Conservation (phyloP, 2,888 invertebrate species). For the Globia sparganii region DNA sequence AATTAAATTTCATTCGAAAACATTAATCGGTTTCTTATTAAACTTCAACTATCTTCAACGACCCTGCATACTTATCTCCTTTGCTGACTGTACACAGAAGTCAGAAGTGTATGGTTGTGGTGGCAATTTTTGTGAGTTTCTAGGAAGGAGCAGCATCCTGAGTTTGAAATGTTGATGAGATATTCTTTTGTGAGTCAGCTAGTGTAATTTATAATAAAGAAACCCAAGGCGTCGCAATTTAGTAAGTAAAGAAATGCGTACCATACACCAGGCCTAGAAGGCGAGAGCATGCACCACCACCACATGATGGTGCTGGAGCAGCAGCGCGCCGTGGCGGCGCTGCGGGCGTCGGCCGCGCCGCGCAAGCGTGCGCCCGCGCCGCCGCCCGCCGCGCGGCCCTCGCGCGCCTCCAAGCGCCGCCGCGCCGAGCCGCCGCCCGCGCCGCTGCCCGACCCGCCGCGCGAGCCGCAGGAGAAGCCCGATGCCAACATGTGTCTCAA, state of each 20-base stretch:
- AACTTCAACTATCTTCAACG: too few species aligned
- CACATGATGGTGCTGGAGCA: constrained; percentile 91
- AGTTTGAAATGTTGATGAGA: neutral
- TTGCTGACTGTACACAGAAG: too few species aligned
- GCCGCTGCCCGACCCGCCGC: constrained; percentile 88
- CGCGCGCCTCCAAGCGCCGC: constrained; percentile 78
- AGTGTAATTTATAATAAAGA: neutral
- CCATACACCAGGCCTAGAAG: constrained; percentile 83
- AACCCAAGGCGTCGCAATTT: neutral
- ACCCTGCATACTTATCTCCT: too few species aligned
- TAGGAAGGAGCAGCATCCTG: neutral
- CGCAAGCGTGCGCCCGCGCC: constrained; percentile 70
- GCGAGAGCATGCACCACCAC: constrained; percentile 90
- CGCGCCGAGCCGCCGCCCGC: constrained; percentile 86
- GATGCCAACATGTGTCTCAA: constrained; percentile 96
- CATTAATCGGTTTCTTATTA: too few species aligned
- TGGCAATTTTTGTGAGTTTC: neutral
- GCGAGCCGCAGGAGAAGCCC: constrained; percentile 94
- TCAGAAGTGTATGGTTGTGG: neutral
- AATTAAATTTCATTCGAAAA: too few species aligned
- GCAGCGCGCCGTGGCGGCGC: constrained; percentile 88
- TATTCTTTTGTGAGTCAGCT: neutral
- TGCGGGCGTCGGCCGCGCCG: constrained; percentile 69
- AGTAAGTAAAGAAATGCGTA: neutral
- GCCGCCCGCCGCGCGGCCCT: constrained; percentile 78